Evolutionary conservation across 2,888 invertebrate species (phyloP), one percentile per base, ranked within the genome.

Genomic region (Diarsia dahlii): DNA sequence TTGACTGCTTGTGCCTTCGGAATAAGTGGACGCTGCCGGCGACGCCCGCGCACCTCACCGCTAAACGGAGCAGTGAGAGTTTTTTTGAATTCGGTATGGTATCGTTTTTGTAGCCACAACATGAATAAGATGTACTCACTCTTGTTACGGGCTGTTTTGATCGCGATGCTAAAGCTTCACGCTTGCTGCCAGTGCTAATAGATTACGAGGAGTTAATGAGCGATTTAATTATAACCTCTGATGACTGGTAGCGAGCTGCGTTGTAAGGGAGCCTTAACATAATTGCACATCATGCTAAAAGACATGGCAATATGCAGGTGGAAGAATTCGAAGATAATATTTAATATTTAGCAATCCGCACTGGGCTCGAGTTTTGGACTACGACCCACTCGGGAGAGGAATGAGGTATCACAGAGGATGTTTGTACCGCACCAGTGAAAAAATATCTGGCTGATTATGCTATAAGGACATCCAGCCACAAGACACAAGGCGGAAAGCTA

Each of bases 21-120:
- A 83, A 80, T 82, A 85, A 85, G 80, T 86, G 85, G 78, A 80
- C 82, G 87, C 86, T 80, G 84, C 81, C 82, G 86, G 86, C 87
- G 87, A 18, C 91, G 76, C 91, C 88, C 88, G 89, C 87, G 79
- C 89, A 81, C 89, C 87, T 82, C 89, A 74, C 82, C 81, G 86
- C 87, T 83, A 85, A 82, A 85, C 88, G 85, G 86, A 89, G 89
- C 89, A 90, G 91, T 90, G 89, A 91, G 90, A 92, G 91, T 91
- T 89, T 88, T 88, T 89, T 89, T 85, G 76, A 87, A 89, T 89
- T 89, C 84, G 85, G 76, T 82, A 88, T 81, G 79, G 76, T 81
- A 68, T 87, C 84, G 85, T 88, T 89, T 86, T 82, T 86, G 68
- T 79, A 77, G 71, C 81, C 81, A 84, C 72, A 81, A 84, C 81